Conservation (phyloP, 2,797 vertebrate genomes). For the Balearica regulorum region DNA sequence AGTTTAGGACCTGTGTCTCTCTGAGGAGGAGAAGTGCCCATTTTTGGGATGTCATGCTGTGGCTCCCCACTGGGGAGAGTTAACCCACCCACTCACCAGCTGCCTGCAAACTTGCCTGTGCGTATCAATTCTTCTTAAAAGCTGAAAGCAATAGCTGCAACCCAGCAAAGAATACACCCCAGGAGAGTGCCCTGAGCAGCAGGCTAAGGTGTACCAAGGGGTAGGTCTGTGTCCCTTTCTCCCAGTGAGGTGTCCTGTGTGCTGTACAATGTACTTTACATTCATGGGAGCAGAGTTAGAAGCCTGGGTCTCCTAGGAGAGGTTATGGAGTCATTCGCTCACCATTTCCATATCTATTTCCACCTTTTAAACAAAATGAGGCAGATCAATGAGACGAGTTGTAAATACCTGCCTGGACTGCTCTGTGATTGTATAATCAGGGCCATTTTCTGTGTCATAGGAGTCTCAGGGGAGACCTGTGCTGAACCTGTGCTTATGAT, state of each 20-base stretch:
- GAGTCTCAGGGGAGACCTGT: not conserved
- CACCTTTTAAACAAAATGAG: rapidly evolving
- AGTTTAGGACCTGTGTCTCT: not conserved
- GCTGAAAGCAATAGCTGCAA: not conserved
- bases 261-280: not conserved
- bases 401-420: not conserved
- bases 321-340: not conserved
- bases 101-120: not conserved
- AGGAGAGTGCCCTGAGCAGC: not conserved
- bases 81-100: not conserved
- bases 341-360: not conserved
- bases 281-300: not conserved
- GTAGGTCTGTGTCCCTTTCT: not conserved
- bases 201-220: not conserved
- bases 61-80: not conserved
- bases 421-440: not conserved
- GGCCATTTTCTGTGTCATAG: not conserved
- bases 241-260: not conserved
- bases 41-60: not conserved
- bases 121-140: not conserved
- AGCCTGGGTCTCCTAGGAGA: not conserved
- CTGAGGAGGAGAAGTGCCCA: rapidly evolving
- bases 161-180: not conserved
- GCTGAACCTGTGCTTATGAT: not conserved
- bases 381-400: not conserved